These are phyloP conservation scores for Eulacestoma nigropectus DNA, from an alignment of 2,113 vertebrate species.

Conservation along the genomic window DNA sequence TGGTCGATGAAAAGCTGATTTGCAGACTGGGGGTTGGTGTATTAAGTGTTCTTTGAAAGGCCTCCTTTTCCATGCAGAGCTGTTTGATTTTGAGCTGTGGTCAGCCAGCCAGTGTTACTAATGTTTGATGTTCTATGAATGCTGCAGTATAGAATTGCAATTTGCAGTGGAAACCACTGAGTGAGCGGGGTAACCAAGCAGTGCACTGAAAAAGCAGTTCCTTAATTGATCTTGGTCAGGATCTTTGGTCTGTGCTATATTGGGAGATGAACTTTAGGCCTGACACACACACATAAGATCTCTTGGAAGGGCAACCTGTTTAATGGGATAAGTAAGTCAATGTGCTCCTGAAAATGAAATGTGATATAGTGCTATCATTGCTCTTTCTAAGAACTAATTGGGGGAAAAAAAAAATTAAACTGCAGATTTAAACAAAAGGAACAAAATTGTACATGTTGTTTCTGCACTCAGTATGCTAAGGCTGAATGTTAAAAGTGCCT, in stretches of 20 bases:
- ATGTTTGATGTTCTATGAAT: slow-evolving; percentile 19
- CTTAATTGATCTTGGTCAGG: slow-evolving; percentile 46
- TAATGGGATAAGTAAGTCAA: background rate
- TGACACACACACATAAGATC: background rate
- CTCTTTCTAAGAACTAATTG: slow-evolving; percentile 55
- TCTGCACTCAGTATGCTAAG: slow-evolving; percentile 54
- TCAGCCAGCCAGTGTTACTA: slow-evolving; percentile 60
- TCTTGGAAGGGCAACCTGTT: slow-evolving; percentile 32
- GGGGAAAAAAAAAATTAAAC: background rate
- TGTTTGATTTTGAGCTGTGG: slow-evolving; percentile 16
- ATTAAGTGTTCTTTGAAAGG: background rate
- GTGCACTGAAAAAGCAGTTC: slow-evolving; percentile 44
- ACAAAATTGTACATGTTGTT: slow-evolving; percentile 40
- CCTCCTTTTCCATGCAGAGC: slow-evolving; percentile 32
- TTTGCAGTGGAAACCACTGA: slow-evolving; percentile 42
- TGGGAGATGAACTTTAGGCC: slow-evolving; percentile 49
- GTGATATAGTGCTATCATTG: slow-evolving; percentile 22
- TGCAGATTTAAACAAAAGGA: slow-evolving; percentile 31
- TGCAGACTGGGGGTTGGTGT: background rate
- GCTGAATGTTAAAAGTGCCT: slow-evolving; percentile 78
- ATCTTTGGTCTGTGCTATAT: slow-evolving; percentile 41
- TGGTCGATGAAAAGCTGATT: slow-evolving; percentile 9
- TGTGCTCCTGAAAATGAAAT: slow-evolving; percentile 3
- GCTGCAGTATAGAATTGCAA: slow-evolving; percentile 28
- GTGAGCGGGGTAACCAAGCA: background rate